Percentiles rank a stretch among this genome's conserved stretches.
These are phyloP conservation scores for Palaemon carinicauda DNA, from an alignment of 1,140 invertebrate species.

Conservation along the genomic window DNA sequence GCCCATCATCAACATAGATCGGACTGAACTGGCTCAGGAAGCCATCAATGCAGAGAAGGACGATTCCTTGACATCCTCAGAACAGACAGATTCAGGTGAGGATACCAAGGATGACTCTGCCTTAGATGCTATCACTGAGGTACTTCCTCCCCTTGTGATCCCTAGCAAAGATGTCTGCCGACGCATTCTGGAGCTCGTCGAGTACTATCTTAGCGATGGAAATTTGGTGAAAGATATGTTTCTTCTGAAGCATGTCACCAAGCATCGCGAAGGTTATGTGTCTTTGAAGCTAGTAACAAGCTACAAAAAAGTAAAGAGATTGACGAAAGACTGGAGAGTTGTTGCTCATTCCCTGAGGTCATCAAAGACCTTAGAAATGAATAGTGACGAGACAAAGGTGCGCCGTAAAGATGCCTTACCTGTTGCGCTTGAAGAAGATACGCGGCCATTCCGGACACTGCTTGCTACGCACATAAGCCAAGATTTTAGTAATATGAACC, in stretches of 20 bases:
- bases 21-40: not conserved
- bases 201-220: conserved; percentile 93
- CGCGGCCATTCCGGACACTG: conserved; percentile 79
- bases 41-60: not conserved
- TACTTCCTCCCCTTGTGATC: conserved; percentile 13
- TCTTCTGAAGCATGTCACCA: conserved; percentile 89
- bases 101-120: not conserved
- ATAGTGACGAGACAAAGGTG: conserved; percentile 88
- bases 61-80: not conserved
- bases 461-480: conserved; percentile 84
- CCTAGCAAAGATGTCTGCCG: conserved; percentile 41
- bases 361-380: conserved; percentile 86
- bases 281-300: conserved; percentile 92
- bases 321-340: conserved; percentile 91
- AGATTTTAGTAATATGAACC: conserved; percentile 84
- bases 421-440: conserved; percentile 86
- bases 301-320: conserved; percentile 88
- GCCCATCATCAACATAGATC: not conserved
- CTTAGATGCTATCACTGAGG: not conserved
- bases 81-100: not conserved
- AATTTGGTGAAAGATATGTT: conserved; percentile 96
- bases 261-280: conserved; percentile 94
- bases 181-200: conserved; percentile 80
- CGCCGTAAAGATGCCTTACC: conserved; percentile 83
- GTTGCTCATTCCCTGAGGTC: conserved; percentile 82